Conservation (phyloP, 2,113 vertebrate species). For the Ascaphus truei region DNA sequence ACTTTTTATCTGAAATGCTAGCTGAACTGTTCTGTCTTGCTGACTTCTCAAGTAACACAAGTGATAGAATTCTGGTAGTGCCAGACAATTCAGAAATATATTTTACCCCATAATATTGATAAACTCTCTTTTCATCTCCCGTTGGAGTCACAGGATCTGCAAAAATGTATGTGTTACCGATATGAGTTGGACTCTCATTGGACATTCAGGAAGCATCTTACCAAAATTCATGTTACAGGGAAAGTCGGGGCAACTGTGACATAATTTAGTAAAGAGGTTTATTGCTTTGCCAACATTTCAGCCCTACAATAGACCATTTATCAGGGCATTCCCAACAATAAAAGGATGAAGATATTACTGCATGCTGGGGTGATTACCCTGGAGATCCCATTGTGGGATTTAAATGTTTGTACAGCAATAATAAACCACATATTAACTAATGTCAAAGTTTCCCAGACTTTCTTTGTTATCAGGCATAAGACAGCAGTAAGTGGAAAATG, state of each 20-base stretch:
- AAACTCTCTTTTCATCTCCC: no score
- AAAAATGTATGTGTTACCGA: no score
- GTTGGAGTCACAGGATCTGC: no score
- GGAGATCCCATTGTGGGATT: conserved; percentile 26
- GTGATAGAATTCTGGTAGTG: no score
- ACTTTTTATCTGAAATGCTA: no score
- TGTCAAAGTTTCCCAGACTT: conserved; percentile 24
- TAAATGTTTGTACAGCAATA: conserved; percentile 31
- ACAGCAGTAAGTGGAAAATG: conserved; percentile 2
- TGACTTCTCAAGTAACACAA: no score
- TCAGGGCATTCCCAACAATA: conserved; percentile 15
- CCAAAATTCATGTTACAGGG: neutral
- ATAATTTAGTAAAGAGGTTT: conserved; percentile 29
- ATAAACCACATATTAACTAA: conserved; percentile 25
- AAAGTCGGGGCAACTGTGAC: neutral
- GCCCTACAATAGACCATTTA: conserved; percentile 16
- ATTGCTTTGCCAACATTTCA: conserved; percentile 13
- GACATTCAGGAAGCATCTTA: neutral
- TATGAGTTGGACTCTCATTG: neutral
- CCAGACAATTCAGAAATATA: no score
- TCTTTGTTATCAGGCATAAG: neutral
- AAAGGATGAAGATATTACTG: conserved; percentile 25
- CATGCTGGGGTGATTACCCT: conserved; percentile 17
- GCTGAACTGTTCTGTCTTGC: no score
- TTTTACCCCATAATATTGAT: no score